These are phyloP conservation scores for Girardia tigrina DNA, from an alignment of 2,888 invertebrate species.

Conservation along the genomic window DNA sequence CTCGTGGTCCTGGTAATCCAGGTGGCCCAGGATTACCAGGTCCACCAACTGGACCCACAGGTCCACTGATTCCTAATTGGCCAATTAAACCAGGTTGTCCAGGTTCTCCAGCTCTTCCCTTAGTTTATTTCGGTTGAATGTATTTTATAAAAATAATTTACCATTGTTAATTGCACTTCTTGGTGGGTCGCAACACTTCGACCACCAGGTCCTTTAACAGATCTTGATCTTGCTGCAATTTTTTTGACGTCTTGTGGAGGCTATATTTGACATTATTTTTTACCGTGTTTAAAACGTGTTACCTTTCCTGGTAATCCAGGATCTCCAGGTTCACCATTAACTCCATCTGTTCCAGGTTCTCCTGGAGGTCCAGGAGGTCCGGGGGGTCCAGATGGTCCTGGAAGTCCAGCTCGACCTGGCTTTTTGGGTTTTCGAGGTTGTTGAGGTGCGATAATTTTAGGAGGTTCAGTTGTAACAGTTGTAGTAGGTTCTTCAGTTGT, in stretches of 20 bases:
- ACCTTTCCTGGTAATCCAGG: constrained; percentile 16
- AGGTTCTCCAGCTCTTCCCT: neutral
- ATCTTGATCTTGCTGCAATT: neutral
- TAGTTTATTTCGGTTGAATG: neutral
- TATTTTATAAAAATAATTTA: neutral
- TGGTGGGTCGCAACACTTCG: neutral
- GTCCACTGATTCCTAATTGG: neutral
- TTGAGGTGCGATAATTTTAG: neutral
- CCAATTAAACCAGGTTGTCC: neutral
- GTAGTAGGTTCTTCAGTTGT: neutral
- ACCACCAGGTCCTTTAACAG: constrained; percentile 8
- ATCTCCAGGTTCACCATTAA: neutral
- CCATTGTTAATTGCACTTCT: neutral
- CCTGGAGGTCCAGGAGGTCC: constrained; percentile 20
- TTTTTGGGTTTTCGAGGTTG: neutral
- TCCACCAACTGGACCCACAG: neutral
- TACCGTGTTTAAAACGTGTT: neutral
- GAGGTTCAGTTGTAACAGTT: neutral
- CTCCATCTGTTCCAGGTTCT: neutral
- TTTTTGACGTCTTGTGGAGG: neutral
- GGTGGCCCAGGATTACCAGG: neutral
- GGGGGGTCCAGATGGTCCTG: neutral
- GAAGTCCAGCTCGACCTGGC: neutral
- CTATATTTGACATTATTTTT: neutral
- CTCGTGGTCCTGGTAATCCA: neutral